Evolutionary conservation across 2,113 vertebrate genomes (phyloP).

Genomic region (Rhinichthys klamathensis): DNA sequence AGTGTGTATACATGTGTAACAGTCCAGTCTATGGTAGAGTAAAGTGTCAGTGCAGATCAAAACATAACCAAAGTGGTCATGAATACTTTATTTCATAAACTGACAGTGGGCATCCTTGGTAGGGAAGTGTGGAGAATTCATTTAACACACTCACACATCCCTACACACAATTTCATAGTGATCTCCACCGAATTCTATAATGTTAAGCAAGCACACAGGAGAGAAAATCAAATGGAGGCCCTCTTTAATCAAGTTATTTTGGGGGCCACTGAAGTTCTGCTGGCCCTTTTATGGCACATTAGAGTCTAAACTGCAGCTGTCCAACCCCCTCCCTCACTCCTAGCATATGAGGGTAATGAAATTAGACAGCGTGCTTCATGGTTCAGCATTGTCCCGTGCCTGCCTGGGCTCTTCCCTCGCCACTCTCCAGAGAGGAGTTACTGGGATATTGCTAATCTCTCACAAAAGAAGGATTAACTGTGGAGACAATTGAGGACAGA

Average conservation of each 20-base stretch:
- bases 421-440: conserved; percentile 59
- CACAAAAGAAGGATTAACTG: conserved; percentile 76
- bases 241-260: conserved; percentile 56
- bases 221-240: conserved; percentile 49
- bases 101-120: background rate
- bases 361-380: conserved; percentile 75
- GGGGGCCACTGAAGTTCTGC: conserved; percentile 39
- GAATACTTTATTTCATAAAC: conserved; percentile 31
- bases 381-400: conserved; percentile 73
- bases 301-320: conserved; percentile 54
- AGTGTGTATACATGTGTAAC: background rate
- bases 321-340: conserved; percentile 45
- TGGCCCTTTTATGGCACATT: conserved; percentile 50
- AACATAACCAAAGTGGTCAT: conserved; percentile 23
- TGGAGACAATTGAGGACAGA: conserved; percentile 66
- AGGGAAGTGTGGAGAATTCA: background rate
- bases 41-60: background rate
- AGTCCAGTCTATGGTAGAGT: background rate
- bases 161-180: conserved; percentile 25
- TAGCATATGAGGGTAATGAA: conserved; percentile 71
- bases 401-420: conserved; percentile 58
- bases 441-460: conserved; percentile 75
- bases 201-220: conserved; percentile 15
- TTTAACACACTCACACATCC: conserved; percentile 18
- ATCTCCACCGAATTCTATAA: conserved; percentile 20